A percentile compares a stretch with the other conserved stretches of the same genome.
Evolutionary conservation across 2,888 invertebrate species (phyloP).

Genomic region (Drosophila austrosaltans): DNA sequence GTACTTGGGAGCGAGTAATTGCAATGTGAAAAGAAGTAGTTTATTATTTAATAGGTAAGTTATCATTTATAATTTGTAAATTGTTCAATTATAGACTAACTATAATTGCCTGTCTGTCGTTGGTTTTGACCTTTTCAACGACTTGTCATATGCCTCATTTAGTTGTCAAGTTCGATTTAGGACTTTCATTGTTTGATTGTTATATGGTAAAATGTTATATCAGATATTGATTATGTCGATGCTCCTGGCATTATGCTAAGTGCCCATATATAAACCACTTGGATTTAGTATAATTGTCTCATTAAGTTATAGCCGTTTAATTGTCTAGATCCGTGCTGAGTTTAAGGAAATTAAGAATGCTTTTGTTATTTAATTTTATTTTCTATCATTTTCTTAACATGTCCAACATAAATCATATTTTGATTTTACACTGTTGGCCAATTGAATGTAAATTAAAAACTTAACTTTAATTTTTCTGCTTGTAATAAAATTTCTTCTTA

Average conservation of each 20-base stretch:
- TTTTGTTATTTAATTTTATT: conserved; percentile 50
- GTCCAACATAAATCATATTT: conserved; percentile 45
- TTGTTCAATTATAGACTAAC: conserved; percentile 13
- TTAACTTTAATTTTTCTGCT: neutral
- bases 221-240: conserved; percentile 19
- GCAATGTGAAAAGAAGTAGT: neutral
- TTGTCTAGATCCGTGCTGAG: conserved; percentile 5
- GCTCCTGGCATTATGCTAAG: conserved; percentile 31
- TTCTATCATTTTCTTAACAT: conserved; percentile 59
- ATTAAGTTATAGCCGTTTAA: conserved; percentile 15
- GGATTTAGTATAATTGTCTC: conserved; percentile 12
- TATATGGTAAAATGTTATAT: neutral
- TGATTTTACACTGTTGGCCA: conserved; percentile 65
- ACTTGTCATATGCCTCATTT: conserved; percentile 4
- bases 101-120: conserved; percentile 15
- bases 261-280: conserved; percentile 50
- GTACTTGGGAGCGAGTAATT: neutral
- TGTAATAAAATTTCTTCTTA: neutral
- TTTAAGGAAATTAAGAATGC: conserved; percentile 8
- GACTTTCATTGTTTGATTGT: neutral
- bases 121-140: neutral
- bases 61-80: neutral
- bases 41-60: conserved; percentile 9
- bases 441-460: conserved; percentile 42
- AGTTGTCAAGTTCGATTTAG: neutral